Percentiles rank a stretch among this genome's conserved stretches.
Evolutionary conservation across 1,140 invertebrate species (phyloP).

Genomic region (Xylocopa sonorina): DNA sequence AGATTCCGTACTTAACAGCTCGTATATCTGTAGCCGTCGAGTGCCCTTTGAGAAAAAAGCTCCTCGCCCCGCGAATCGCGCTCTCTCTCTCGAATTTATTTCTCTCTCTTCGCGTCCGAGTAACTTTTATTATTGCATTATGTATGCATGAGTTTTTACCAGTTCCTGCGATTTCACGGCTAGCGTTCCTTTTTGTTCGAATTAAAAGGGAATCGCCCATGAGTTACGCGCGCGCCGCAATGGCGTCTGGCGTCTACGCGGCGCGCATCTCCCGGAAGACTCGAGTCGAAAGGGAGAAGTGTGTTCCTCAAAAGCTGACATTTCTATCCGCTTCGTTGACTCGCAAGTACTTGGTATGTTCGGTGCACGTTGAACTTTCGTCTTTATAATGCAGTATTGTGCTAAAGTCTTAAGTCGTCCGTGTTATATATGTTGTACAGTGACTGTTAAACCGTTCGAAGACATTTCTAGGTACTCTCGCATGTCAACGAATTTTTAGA

Average conservation of each 20-base stretch:
- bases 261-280: not conserved
- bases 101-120: not conserved
- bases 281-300: not conserved
- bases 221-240: not conserved
- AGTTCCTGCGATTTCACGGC: not conserved
- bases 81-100: not conserved
- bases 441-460: too few relatives aligned
- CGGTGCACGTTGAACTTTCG: not conserved
- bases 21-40: not conserved
- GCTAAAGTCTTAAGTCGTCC: too few relatives aligned
- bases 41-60: not conserved
- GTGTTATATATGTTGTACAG: too few relatives aligned
- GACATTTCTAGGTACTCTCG: too few relatives aligned
- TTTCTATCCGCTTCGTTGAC: not conserved
- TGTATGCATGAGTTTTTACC: not conserved
- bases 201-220: not conserved
- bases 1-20: too few relatives aligned
- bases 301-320: not conserved
- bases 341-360: conserved; percentile 16
- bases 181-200: not conserved
- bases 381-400: too few relatives aligned
- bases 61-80: not conserved
- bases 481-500: too few relatives aligned
- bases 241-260: too few relatives aligned
- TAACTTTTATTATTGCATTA: conserved; percentile 24